Evolutionary conservation across 2,113 vertebrate species (phyloP).

Genomic region (Sphyrna mokarran): DNA sequence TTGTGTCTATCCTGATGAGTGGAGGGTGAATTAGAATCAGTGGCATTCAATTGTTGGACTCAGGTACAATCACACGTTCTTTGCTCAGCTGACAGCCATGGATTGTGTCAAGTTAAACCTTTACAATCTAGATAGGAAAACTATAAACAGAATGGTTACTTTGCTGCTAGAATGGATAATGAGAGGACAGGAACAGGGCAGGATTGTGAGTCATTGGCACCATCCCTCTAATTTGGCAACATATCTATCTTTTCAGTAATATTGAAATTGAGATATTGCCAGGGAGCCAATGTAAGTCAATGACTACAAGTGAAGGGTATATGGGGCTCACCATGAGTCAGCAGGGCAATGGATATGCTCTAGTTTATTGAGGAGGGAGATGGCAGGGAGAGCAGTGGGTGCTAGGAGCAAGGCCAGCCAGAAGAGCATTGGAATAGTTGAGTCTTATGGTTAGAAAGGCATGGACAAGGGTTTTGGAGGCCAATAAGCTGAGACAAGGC

Average conservation of each 20-base stretch:
- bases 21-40: neutral
- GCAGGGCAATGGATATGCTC: neutral
- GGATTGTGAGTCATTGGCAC: neutral
- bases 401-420: neutral
- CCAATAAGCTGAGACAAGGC: neutral
- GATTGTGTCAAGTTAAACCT: neutral
- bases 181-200: neutral
- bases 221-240: neutral
- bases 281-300: neutral
- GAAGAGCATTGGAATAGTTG: neutral
- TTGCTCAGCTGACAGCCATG: neutral
- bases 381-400: neutral
- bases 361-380: neutral
- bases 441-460: neutral
- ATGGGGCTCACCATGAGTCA: neutral
- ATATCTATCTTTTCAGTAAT: too few species aligned
- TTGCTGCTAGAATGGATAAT: neutral
- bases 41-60: neutral
- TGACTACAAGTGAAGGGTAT: neutral
- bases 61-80: neutral
- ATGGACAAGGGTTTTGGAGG: too few species aligned
- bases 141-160: neutral
- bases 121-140: neutral
- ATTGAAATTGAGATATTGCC: too few species aligned
- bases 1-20: neutral